Conservation (phyloP, 2,888 invertebrate species). For the Ochlodes sylvanus region DNA sequence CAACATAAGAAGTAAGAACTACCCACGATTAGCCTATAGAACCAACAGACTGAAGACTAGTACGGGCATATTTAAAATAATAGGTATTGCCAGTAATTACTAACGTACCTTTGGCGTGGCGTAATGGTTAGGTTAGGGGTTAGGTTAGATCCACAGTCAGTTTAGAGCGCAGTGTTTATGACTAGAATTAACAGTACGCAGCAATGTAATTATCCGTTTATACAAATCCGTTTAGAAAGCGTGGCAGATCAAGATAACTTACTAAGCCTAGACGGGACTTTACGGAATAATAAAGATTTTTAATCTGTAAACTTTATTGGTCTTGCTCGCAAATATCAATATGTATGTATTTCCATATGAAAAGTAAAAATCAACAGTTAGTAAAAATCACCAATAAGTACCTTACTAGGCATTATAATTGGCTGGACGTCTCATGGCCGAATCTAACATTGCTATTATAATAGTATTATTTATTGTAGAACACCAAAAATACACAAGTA, state of each 20-base stretch:
- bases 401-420: too few relatives aligned
- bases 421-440: too few relatives aligned
- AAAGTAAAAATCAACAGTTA: too few relatives aligned
- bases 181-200: conserved; percentile 17
- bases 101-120: not conserved
- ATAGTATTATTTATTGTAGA: too few relatives aligned
- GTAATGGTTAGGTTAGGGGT: conserved; percentile 10
- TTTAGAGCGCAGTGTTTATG: conserved; percentile 13
- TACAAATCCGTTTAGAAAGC: conserved; percentile 16
- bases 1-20: too few relatives aligned
- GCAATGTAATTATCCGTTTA: conserved; percentile 13
- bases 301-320: not conserved
- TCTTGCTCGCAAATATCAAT: not conserved
- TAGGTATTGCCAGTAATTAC: not conserved
- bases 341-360: too few relatives aligned
- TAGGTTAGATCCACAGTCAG: conserved; percentile 19
- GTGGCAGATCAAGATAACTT: conserved; percentile 12
- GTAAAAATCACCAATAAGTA: too few relatives aligned
- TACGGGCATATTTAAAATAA: not conserved
- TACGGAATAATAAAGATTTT: not conserved
- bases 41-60: not conserved
- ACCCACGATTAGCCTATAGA: not conserved
- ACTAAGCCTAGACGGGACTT: not conserved
- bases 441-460: too few relatives aligned
- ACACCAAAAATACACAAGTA: too few relatives aligned